Evolutionary conservation across 1,140 invertebrate genomes (phyloP), one percentile per base, ranked within the genome.

Genomic region (Nixonia krombeini): DNA sequence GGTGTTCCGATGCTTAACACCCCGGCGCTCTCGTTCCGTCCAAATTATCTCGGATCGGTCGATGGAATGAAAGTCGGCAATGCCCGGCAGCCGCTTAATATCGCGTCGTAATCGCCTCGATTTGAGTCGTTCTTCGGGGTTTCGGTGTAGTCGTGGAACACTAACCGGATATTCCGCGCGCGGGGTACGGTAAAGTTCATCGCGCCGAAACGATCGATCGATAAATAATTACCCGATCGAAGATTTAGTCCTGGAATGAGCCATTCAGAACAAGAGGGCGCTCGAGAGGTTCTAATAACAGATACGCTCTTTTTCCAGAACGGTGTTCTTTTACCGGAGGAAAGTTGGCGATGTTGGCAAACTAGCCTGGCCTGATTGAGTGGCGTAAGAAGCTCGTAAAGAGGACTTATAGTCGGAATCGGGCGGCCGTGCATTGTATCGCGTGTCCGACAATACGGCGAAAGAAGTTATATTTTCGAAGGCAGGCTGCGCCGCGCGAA

Each of bases 401-500:
- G 41, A 25, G 18, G 41, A 44, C 41, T 44, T 44, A 44, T 44
- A 25, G 41, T 5, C 10, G 18, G 38, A 21, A 18, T 41, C 21
- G 35, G 41, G 38, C n/a, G n/a, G 13, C 18, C 6, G 4, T 21
- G 42, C 16, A 45, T 45, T 29, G 16, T 26, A 45, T 28, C 10
- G 42, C 5, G 25, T 13, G 12, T 28, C 29, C 25, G 42, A 45
- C 42, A 29, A 42, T 42, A 26, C 40, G 42, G 42, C 23, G 12
- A 45, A 45, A 45, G 42, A 29, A 26, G 25, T 28, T 28, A 45
- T 45, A 45, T 45, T 45, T 45, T 45, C 13, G 28, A 23, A 35
- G 26, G 33, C 45, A 47, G 26, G 50, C 29, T 31, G 38, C 40
- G 28, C 17, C 25, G 18, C 25, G 55, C 53, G 41, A 61, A 65